Evolutionary conservation across 2,113 vertebrate species (phyloP).

Genomic region (Ellobius talpinus): DNA sequence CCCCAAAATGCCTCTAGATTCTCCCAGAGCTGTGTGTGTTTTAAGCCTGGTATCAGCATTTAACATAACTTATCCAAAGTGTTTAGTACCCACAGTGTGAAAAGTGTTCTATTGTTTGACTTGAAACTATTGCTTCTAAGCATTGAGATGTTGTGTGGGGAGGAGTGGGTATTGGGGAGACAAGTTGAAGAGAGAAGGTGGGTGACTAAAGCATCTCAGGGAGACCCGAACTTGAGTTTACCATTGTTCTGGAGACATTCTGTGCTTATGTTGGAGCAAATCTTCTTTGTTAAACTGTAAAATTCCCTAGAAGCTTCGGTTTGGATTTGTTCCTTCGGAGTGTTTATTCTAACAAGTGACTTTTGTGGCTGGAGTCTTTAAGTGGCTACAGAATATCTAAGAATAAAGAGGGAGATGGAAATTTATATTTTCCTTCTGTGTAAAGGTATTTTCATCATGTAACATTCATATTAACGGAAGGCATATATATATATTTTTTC

Average conservation of each 20-base stretch:
- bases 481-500: neutral
- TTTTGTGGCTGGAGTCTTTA: neutral
- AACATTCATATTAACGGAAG: constrained; percentile 41
- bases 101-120: neutral
- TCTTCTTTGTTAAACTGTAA: constrained; percentile 11
- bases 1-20: neutral
- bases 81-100: neutral
- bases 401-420: neutral
- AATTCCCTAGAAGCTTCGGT: constrained; percentile 34
- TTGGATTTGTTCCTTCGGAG: constrained; percentile 33
- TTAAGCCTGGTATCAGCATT: neutral
- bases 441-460: constrained; percentile 23
- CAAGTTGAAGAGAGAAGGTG: neutral
- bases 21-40: neutral
- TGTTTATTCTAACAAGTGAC: constrained; percentile 37
- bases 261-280: neutral
- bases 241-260: neutral
- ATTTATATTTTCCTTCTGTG: neutral
- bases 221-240: neutral
- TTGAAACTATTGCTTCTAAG: neutral
- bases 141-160: neutral
- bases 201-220: neutral
- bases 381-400: neutral
- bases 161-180: neutral
- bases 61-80: neutral